Evolutionary conservation across 2,113 vertebrate species (phyloP), one percentile per base, ranked within the genome.

Genomic region (Corapipo altera): DNA sequence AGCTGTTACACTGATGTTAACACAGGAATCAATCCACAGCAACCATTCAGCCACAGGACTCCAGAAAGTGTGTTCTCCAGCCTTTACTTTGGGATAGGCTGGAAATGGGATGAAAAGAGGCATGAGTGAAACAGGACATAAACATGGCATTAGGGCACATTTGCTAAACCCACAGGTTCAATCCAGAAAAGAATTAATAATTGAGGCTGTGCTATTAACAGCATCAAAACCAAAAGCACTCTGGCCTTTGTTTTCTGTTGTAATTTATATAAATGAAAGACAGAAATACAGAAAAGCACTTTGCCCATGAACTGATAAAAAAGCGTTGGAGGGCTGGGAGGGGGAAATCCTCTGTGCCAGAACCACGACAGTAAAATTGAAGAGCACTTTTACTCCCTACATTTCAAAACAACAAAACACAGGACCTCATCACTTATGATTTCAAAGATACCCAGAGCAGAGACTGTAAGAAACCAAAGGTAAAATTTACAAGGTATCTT

Each of bases 261-360:
- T 14, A 65, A 6, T 33, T 85, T 55, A 58, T 21, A 32, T 24
- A 44, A 62, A 69, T 32, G 16, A 76, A 70, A 32, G 10, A 37
- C 6, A 76, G 26, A 64, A 66, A 61, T 22, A 52, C 0, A 21
- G n/a, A 58, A 81, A 15, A 84, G 8, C 2, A 65, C n/a, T 82
- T 66, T 33, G 11, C 4, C 17, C 52, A 35, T 26, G 24, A 75
- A 84, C 89, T 24, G 41, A 52, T 48, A 15, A 69, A 61, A 37
- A 76, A 64, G 7, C 20, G 1, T 2, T 33, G 43, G 3, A 8
- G 7, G 12, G 6, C 5, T 10, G 2, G 4, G 2, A 51, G 19
- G 11, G 16, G 2, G 6, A 70, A 78, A 75, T 15, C 4, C 21
- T 12, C 12, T 15, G 7, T 16, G 19, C 35, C 44, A 89, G 52